phyloP scores from a whole-genome alignment of 2,888 invertebrate genomes.

The Stenotaenia linearis region DNA sequence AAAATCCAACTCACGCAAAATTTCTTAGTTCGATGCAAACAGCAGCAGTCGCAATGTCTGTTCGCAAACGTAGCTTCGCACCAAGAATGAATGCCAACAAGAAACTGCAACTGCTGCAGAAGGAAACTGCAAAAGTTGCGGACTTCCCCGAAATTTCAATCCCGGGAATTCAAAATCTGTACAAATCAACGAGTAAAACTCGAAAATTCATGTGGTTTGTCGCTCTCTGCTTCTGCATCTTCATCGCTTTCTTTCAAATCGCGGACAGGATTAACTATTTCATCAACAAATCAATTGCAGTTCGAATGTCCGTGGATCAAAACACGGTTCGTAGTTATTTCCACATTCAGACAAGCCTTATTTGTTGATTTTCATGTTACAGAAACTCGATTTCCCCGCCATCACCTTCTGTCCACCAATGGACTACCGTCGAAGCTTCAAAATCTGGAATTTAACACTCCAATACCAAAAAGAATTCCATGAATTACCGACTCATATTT shows the following conservation, averaged over 20 bases:
- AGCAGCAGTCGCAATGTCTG: too few species aligned
- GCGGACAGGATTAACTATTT: background rate
- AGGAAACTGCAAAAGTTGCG: background rate
- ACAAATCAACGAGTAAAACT: background rate
- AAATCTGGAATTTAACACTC: background rate
- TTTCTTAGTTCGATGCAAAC: too few species aligned
- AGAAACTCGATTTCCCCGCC: background rate
- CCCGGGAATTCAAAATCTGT: background rate
- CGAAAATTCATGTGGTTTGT: background rate
- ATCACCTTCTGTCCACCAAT: background rate
- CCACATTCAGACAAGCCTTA: too few species aligned
- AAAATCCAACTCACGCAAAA: too few species aligned
- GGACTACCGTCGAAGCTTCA: background rate
- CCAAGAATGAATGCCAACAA: too few species aligned
- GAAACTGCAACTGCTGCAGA: background rate
- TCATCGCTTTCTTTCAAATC: background rate
- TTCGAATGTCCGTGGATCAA: background rate
- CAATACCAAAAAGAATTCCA: background rate
- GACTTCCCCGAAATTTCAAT: background rate
- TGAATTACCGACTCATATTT: background rate
- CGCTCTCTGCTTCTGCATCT: background rate
- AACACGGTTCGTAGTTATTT: background rate
- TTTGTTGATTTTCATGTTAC: background rate
- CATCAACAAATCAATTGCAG: background rate
- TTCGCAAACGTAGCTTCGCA: too few species aligned